Evolutionary conservation across 2,888 invertebrate species (phyloP), one percentile per base, ranked within the genome.

Genomic region (Chaitophorus viminalis): DNA sequence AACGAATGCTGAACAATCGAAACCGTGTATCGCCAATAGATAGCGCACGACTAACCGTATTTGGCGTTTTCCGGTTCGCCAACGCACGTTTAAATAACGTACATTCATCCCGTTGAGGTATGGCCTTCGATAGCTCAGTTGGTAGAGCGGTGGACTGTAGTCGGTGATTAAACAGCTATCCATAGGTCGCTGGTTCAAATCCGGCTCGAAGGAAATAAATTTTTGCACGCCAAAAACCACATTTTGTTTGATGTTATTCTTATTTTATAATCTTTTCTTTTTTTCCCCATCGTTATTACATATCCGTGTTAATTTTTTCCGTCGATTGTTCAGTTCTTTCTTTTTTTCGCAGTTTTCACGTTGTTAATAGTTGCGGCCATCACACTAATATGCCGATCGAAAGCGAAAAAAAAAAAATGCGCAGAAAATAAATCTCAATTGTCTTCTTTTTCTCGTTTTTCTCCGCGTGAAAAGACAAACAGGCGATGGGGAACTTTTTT

Each of bases 91-190:
- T 86, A 86, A 36, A 60, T 79, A 31, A 5, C 0, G 21, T 21
- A 3, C 14, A 11, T 78, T 77, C 4, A 0, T 1, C 0, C 5
- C 0, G 0, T 0, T 0, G 0, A 0, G 0, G 0, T 18, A 79
- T 72, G 11, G 79, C 89, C 89, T 89, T 86, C 82, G 90, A 89
- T 90, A 90, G 90, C 90, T 90, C 90, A 90, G 90, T 90, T 90
- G 90, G 90, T 90, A 90, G 90, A 90, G 90, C 90, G 90, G 90
- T 90, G 90, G 90, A 90, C 90, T 90, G 90, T 90, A 90, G 90
- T 83, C 36, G 68, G 86, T 21, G 0, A 14, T 18, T 0, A 1
- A 54, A 21, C 86, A 89, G 90, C 89, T 14, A 90, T 90, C 90
- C 90, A 90, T 90, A 90, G 90, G 90, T 90, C 90, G 90, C 90